Evolutionary conservation across 2,113 vertebrate species (phyloP), one percentile per base, ranked within the genome.

Genomic region (Atractosteus spatula): DNA sequence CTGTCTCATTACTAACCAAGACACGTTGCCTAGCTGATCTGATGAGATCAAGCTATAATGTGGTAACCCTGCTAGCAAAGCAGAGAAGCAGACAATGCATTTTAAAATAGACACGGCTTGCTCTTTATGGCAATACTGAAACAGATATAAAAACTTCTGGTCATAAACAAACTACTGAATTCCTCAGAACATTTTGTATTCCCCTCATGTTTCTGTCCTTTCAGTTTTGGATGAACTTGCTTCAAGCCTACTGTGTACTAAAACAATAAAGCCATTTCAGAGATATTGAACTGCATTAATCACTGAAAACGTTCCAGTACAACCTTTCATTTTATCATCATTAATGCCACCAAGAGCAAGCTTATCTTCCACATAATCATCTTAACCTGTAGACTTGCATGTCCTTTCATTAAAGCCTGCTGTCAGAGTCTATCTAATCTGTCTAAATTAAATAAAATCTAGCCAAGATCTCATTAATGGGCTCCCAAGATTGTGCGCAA

Each of bases 401-500:
- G 59, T 7, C 47, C 16, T 71, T 63, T 76, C 74, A 59, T 72
- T 55, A 17, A 69, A 71, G 70, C 64, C 76, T 42, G 76, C 42
- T 83, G 74, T 75, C 79, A 76, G 74, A 81, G 82, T 80, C 76
- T 71, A 71, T 88, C 81, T 83, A 80, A 88, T 85, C 84, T 80
- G 80, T 79, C 84, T 77, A 85, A 83, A 81, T 85, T 71, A 81
- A 87, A 89, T 76, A 76, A 83, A 86, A 90, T 86, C 81, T 82
- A 80, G 82, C 87, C 79, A 74, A 74, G 68, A 78, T 82, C 79
- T n/a, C 71, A 74, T 81, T 88, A 89, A 89, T 87, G 79, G 81
- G 72, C 77, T 76, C 75, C 70, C 80, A 77, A 88, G 81, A 89
- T 89, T 81, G 84, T 85, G 86, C 84, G 85, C 83, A 86, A 89